Evolutionary conservation across 2,113 vertebrate genomes (phyloP), one percentile per base, ranked within the genome.

Genomic region (Cyanistes caeruleus): DNA sequence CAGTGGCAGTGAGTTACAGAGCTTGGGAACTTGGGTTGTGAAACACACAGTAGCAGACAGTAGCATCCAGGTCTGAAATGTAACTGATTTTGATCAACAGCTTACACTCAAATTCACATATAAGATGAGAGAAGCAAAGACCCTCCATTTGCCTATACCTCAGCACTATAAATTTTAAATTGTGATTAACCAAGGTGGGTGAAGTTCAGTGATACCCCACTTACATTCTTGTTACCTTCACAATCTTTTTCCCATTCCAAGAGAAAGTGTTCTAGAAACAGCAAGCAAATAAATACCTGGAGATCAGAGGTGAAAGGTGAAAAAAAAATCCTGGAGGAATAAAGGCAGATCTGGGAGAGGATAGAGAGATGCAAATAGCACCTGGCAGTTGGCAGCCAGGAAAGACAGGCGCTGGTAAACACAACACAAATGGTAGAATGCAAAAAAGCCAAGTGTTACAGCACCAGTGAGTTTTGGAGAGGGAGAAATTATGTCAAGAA

Each of bases 161-260:
- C 39, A 69, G 6, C 33, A 43, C 22, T 14, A 56, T 48, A 60
- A 74, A 77, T 51, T 78, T 64, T 55, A 84, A 41, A 15, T 39
- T 96, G 72, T 77, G 81, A 88, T 88, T 90, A 92, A 81, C 31
- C 0, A 24, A 75, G 35, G 72, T 30, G 53, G 96, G 74, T 86
- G 95, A 96, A 91, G 89, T 95, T 89, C 97, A 93, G 67, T 92
- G 88, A 91, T 31, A 74, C 70, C 77, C 88, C 64, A 59, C 41
- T 43, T 23, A n/a, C 37, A 18, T 69, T 56, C 69, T 64, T 13
- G 14, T 35, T 31, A 82, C 10, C 15, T 25, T 67, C 27, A 37
- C 48, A 53, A 13, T 30, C 31, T 48, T 65, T 44, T 41, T 39
- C 44, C 49, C 14, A n/a, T 44, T 9, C 35, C 30, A 56, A 70